Conservation (phyloP, 2,888 invertebrate genomes). For the Oscheius sp. region DNA sequence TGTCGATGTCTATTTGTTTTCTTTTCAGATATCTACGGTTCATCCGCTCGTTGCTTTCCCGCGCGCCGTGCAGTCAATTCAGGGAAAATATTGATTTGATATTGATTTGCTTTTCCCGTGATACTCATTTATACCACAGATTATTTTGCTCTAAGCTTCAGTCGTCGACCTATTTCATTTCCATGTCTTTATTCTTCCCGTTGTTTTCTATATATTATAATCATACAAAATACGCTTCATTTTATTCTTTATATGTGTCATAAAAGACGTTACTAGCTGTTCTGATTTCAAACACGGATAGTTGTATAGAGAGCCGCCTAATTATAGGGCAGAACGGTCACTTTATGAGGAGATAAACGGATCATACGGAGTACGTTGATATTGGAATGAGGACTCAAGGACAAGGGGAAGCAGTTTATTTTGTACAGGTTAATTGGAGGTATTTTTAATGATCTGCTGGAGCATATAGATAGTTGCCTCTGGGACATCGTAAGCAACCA, state of each 20-base stretch:
- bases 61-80: conserved; percentile 19
- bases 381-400: conserved; percentile 8
- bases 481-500: conserved; percentile 71
- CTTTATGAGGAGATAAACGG: conserved; percentile 25
- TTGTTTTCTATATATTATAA: conserved; percentile 10
- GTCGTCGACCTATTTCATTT: background rate
- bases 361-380: background rate
- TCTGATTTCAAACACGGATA: background rate
- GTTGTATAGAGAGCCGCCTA: conserved; percentile 6
- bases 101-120: conserved; percentile 30
- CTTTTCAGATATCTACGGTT: conserved; percentile 19
- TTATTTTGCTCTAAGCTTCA: conserved; percentile 16
- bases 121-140: conserved; percentile 1
- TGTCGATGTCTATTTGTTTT: background rate
- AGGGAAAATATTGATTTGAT: conserved; percentile 29
- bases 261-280: conserved; percentile 9
- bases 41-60: conserved; percentile 21
- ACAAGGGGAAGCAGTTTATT: background rate
- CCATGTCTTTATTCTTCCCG: conserved; percentile 10
- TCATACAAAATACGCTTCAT: background rate
- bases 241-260: conserved; percentile 16
- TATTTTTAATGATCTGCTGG: conserved; percentile 26
- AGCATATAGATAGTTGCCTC: conserved; percentile 52
- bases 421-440: background rate
- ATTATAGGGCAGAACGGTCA: conserved; percentile 16